Evolutionary conservation across 2,797 vertebrate species (phyloP), one percentile per base, ranked within the genome.

Genomic region (Phrynocephalus forsythii): DNA sequence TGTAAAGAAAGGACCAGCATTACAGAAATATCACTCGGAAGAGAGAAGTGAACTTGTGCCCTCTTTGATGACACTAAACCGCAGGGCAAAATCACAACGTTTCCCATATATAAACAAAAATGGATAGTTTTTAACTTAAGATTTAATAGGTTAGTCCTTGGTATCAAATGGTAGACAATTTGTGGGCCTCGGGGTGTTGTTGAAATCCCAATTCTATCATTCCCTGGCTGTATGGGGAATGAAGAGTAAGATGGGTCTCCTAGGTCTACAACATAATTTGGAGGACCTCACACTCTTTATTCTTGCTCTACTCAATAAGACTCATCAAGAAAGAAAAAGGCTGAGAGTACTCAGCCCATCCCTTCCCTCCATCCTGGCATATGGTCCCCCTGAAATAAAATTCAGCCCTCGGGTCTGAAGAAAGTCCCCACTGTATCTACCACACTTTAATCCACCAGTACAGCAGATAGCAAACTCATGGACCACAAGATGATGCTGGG

Each of bases 1-100:
- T 86, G 3, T 73, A 48, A 81, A 82, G 69, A 77, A 90, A 71
- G 60, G 75, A 44, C 5, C 68, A 44, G 75, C n/a, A 83, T 13
- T 60, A 48, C 75, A 28, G 28, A 90, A 91, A 63, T 7, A 79
- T 3, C 56, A 30, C 79, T 84, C 80, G 38, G 26, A 28, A 0
- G 11, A 79, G 52, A 0, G 16, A 60, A 16, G 1, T 1, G 13
- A 86, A 86, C 76, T 28, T 68, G 26, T 80, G 81, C 22, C 81
- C 56, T 85, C n/a, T 2, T 9, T 18, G 9, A 22, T 3, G 18
- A 22, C 48, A 44, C 10, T 15, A n/a, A 66, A 18, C 3, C 22
- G 48, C 6, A 79, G 18, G 3, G 75, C 84, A 79, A 22, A 13
- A 60, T 30, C 15, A 11, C 69, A 28, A 56, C 52, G 6, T 56